Evolutionary conservation across 2,113 vertebrate species (phyloP).

Genomic region (Actinemys pallida): DNA sequence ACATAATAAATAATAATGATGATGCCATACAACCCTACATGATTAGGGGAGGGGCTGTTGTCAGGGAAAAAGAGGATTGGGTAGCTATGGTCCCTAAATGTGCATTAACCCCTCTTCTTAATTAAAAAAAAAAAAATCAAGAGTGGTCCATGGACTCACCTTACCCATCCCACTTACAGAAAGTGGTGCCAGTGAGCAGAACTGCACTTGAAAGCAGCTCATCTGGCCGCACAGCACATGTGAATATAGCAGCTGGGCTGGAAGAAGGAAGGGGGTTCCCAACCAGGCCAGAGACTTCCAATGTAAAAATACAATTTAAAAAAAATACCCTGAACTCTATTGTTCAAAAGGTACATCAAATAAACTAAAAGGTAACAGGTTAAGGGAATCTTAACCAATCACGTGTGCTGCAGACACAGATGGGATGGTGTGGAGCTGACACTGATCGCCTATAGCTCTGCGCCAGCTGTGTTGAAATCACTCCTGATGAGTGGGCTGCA

Average conservation of each 20-base stretch:
- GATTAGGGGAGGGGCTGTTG: neutral
- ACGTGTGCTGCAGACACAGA: neutral
- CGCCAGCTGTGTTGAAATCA: neutral
- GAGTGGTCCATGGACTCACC: neutral
- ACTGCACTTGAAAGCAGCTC: neutral
- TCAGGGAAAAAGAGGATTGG: neutral
- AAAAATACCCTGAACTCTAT: neutral
- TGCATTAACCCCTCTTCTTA: neutral
- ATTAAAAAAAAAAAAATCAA: neutral
- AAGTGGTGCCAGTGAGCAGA: fast-evolving
- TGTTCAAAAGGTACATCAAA: neutral
- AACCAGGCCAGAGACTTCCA: conserved; percentile 14
- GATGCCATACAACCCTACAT: neutral
- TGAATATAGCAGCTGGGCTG: conserved; percentile 28
- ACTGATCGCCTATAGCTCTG: neutral
- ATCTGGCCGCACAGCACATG: neutral
- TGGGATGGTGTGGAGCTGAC: neutral
- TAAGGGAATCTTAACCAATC: neutral
- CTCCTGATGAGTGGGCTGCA: fast-evolving
- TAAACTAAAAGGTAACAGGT: neutral
- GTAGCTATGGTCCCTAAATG: neutral
- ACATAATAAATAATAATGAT: neutral
- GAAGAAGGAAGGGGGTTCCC: neutral
- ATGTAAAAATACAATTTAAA: conserved; percentile 34
- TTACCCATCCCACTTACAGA: neutral